Conservation (phyloP, 2,113 vertebrate genomes). For the Corythornis vintsioides region DNA sequence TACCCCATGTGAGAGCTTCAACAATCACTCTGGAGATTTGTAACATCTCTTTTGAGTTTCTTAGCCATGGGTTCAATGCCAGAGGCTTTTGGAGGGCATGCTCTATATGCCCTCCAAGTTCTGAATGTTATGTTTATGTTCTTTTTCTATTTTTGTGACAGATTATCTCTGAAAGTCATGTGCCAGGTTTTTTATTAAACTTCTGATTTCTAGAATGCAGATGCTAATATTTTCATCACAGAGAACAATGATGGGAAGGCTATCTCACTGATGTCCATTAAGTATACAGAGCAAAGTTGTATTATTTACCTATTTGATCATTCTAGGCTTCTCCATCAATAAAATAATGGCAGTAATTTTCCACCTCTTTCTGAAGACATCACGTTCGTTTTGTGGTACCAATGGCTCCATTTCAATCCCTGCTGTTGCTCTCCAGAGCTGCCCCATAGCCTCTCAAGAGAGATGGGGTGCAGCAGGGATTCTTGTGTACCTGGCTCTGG, state of each 20-base stretch:
- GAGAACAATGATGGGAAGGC: background rate
- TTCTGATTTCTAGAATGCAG: background rate
- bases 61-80: background rate
- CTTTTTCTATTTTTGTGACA: background rate
- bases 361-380: background rate
- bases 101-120: background rate
- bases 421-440: background rate
- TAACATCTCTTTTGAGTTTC: background rate
- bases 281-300: background rate
- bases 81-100: background rate
- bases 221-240: background rate
- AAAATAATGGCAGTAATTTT: background rate
- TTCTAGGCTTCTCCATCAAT: background rate
- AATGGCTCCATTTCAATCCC: accelerated
- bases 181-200: background rate
- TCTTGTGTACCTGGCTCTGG: accelerated
- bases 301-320: background rate
- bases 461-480: accelerated
- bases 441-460: accelerated
- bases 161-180: background rate
- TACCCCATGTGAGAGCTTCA: background rate
- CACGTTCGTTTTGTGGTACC: background rate
- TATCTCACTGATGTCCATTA: accelerated
- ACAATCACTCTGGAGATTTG: background rate
- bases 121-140: background rate